Percentiles rank a stretch among this genome's conserved stretches.
phyloP scores from a whole-genome alignment of 2,888 invertebrate genomes.

The Molanna angustata region DNA sequence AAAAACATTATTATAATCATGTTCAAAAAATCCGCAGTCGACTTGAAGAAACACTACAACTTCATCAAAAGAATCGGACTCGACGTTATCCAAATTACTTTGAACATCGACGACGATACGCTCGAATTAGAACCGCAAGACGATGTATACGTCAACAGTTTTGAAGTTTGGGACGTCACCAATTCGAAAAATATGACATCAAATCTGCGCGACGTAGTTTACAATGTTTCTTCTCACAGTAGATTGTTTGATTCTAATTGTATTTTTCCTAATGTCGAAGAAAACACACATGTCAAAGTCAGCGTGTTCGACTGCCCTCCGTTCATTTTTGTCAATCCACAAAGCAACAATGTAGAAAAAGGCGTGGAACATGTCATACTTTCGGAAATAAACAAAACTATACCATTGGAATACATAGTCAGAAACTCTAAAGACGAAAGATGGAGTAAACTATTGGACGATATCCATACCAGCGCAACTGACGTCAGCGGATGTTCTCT shows the following conservation, averaged over 20 bases:
- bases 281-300: neutral
- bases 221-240: neutral
- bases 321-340: neutral
- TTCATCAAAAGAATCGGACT: neutral
- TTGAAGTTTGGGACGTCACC: neutral
- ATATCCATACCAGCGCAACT: neutral
- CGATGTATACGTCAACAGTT: neutral
- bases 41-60: neutral
- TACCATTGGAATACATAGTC: neutral
- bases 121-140: neutral
- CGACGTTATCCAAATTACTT: neutral
- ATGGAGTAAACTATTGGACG: neutral
- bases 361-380: slow-evolving; percentile 4
- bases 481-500: neutral
- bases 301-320: slow-evolving; percentile 6
- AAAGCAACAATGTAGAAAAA: neutral
- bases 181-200: neutral
- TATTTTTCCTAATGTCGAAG: neutral
- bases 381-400: neutral
- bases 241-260: neutral
- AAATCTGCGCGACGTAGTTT: neutral
- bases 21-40: neutral
- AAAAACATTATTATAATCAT: neutral
- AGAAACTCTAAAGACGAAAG: neutral
- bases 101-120: neutral